phyloP scores from a whole-genome alignment of 2,113 vertebrate species.

The Cyprinodon tularosa region DNA sequence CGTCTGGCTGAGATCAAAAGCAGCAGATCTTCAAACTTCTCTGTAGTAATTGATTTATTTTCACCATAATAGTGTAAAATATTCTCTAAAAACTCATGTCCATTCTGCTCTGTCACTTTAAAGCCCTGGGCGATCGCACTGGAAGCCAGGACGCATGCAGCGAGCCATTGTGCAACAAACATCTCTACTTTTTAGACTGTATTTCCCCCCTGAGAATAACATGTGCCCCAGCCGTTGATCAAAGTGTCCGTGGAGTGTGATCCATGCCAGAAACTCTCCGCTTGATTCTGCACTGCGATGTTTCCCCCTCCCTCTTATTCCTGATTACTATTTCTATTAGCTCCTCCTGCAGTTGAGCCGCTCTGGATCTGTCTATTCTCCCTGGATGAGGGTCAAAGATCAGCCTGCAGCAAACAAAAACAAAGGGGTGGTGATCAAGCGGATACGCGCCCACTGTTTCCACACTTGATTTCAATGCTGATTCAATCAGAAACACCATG shows the following conservation, averaged over 20 bases:
- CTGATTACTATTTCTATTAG: neutral
- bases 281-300: constrained; percentile 6
- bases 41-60: constrained; percentile 61
- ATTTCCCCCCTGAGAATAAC: neutral
- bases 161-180: neutral
- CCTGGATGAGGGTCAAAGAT: constrained; percentile 63
- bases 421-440: constrained; percentile 42
- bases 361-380: neutral
- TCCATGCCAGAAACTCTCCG: neutral
- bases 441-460: constrained; percentile 1
- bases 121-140: neutral
- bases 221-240: neutral
- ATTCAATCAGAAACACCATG: constrained; percentile 13
- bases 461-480: constrained; percentile 37
- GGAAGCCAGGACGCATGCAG: constrained; percentile 1
- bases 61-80: constrained; percentile 70
- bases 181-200: constrained; percentile 1
- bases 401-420: constrained; percentile 10
- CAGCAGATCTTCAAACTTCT: constrained; percentile 68
- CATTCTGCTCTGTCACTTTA: neutral
- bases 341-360: neutral
- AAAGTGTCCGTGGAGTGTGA: neutral
- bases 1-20: constrained; percentile 62
- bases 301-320: neutral
- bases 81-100: constrained; percentile 41